These are phyloP conservation scores for Podiceps cristatus DNA, from an alignment of 2,113 vertebrate species.

Conservation along the genomic window DNA sequence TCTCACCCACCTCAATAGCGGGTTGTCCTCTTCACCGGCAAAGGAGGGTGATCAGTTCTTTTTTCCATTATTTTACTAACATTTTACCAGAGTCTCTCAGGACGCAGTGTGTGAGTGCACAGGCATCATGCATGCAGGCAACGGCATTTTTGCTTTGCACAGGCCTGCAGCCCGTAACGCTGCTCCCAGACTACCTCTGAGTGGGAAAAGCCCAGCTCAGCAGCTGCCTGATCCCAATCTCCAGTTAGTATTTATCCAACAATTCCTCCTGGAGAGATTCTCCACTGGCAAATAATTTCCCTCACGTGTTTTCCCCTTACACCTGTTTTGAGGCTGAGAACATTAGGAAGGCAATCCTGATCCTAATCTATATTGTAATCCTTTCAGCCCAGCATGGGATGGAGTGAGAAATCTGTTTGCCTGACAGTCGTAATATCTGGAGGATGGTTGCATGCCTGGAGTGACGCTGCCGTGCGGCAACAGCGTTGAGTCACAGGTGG, in stretches of 20 bases:
- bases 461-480: not conserved
- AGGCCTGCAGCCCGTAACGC: not conserved
- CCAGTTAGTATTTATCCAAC: not conserved
- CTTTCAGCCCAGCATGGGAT: not conserved
- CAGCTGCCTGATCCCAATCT: slow-evolving; percentile 31
- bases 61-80: not conserved
- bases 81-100: not conserved
- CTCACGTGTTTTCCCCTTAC: slow-evolving; percentile 5
- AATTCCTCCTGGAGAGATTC: slow-evolving; percentile 16
- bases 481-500: not conserved
- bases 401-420: not conserved
- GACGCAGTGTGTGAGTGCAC: not conserved
- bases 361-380: slow-evolving; percentile 47
- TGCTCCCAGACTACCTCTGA: not conserved
- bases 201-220: not conserved
- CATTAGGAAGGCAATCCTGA: slow-evolving; percentile 6
- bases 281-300: not conserved
- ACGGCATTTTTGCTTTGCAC: not conserved
- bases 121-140: not conserved
- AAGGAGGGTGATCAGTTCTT: not conserved
- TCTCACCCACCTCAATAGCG: not conserved
- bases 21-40: rapidly evolving
- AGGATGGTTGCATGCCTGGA: not conserved
- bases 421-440: not conserved
- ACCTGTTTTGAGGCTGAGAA: slow-evolving; percentile 49